Conservation (phyloP, 2,888 invertebrate species). For the Polymixis lichenea region DNA sequence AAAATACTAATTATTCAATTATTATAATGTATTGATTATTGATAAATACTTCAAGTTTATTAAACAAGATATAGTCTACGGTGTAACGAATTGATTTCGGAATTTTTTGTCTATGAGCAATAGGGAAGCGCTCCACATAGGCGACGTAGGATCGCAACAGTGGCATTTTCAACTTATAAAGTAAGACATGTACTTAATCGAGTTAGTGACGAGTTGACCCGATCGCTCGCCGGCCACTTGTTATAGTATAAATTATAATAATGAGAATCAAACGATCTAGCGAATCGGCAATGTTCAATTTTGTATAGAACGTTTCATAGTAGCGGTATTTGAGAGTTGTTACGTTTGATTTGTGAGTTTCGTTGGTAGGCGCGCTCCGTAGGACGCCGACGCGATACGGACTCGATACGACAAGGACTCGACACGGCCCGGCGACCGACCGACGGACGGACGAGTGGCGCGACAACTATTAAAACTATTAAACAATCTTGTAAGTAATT, state of each 20-base stretch:
- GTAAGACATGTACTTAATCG: slow-evolving; percentile 88
- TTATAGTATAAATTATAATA: slow-evolving; percentile 80
- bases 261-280: slow-evolving; percentile 85
- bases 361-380: slow-evolving; percentile 77
- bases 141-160: slow-evolving; percentile 89
- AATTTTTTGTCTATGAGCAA: slow-evolving; percentile 88
- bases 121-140: slow-evolving; percentile 79
- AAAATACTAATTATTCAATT: slow-evolving; percentile 91
- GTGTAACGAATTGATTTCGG: slow-evolving; percentile 89
- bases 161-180: slow-evolving; percentile 89
- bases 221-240: slow-evolving; percentile 86
- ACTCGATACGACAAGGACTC: slow-evolving; percentile 55
- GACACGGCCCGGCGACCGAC: slow-evolving; percentile 56
- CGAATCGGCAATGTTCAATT: slow-evolving; percentile 90
- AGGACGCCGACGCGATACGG: slow-evolving; percentile 59
- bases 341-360: slow-evolving; percentile 87
- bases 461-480: slow-evolving; percentile 86
- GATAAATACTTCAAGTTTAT: slow-evolving; percentile 91
- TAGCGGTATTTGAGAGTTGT: slow-evolving; percentile 89
- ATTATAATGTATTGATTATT: slow-evolving; percentile 91
- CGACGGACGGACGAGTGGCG: slow-evolving; percentile 73
- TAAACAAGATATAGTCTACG: slow-evolving; percentile 90
- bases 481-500: slow-evolving; percentile 90
- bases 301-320: slow-evolving; percentile 90
- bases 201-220: slow-evolving; percentile 82